Base-by-base conservation (phyloP, 2,797 vertebrate genomes). In the Gymnocypris eckloni region DNA sequence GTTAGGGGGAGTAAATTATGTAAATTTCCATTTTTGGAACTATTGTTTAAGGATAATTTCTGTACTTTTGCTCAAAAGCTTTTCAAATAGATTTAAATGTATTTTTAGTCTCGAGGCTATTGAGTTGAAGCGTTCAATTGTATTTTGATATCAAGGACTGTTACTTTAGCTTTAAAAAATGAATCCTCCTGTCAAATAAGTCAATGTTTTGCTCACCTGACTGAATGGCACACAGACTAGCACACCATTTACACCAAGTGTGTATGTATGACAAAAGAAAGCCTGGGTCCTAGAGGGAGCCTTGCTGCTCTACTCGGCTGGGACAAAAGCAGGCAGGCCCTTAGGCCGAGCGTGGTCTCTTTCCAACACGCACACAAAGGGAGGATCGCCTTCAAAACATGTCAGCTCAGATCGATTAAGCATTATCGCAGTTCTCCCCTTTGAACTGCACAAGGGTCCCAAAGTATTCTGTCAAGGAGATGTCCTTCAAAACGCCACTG, bases 401-500 rank as follows among this genome's bases (percentile, higher is more conserved):
- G 86, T 76, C 86, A 86, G 66, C 80, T 88, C 72, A 75, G 76
- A 83, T 86, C 70, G 59, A 79, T 83, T 76, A 79, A 77, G 76
- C 16, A 20, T 83, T 77, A 88, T 87, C 82, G 78, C 82, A 70
- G 79, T 81, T 79, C 70, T 67, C 48, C 71, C 82, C 83, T 87
- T 85, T 88, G 66, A 88, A 82, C 61, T 39, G 7, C 33, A 84
- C 86, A 90, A 88, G 86, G 73, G 54, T 80, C 71, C 81, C 80
- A 80, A 85, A 72, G 72, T 81, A 71, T 72, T 52, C 72, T 86
- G 81, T 80, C 85, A 79, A 88, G 69, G 56, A 78, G 76, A 84
- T 79, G 39, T 69, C 50, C 79, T 81, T 59, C 75, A 86, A 71
- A 80, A 73, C 28, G 11, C 6, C 76, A 52, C 64, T 61, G 10